A percentile compares a stretch with the other conserved stretches of the same genome.
Conservation (phyloP, 2,888 invertebrate species). For the Thera obeliscata region DNA sequence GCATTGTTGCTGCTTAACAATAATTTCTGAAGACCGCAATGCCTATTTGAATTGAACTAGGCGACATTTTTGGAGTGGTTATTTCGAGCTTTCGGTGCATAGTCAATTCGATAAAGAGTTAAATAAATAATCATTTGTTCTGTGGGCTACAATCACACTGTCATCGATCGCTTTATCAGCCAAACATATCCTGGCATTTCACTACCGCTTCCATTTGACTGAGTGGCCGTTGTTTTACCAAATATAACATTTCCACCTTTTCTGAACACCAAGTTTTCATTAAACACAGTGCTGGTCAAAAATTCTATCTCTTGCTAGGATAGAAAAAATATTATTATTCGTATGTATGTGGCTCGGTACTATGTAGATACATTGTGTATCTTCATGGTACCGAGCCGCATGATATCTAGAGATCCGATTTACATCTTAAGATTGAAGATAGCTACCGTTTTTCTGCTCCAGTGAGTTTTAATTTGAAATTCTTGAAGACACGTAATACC, state of each 20-base stretch:
- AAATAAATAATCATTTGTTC: too few relatives aligned
- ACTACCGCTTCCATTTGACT: too few relatives aligned
- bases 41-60: neutral
- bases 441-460: slow-evolving; percentile 21
- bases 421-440: slow-evolving; percentile 16
- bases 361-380: neutral
- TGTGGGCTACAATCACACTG: too few relatives aligned
- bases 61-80: neutral
- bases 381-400: neutral
- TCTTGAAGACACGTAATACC: slow-evolving; percentile 28
- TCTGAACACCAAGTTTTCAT: too few relatives aligned
- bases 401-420: slow-evolving; percentile 16
- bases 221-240: too few relatives aligned
- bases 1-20: slow-evolving; percentile 29
- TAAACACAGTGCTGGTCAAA: too few relatives aligned
- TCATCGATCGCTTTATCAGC: too few relatives aligned
- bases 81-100: neutral
- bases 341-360: too few relatives aligned
- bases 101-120: neutral
- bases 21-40: slow-evolving; percentile 22
- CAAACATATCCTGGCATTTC: too few relatives aligned
- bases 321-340: too few relatives aligned
- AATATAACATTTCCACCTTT: too few relatives aligned
- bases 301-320: too few relatives aligned
- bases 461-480: slow-evolving; percentile 33